Conservation (phyloP, 2,113 vertebrate species). For the Glaucidium brasilianum region DNA sequence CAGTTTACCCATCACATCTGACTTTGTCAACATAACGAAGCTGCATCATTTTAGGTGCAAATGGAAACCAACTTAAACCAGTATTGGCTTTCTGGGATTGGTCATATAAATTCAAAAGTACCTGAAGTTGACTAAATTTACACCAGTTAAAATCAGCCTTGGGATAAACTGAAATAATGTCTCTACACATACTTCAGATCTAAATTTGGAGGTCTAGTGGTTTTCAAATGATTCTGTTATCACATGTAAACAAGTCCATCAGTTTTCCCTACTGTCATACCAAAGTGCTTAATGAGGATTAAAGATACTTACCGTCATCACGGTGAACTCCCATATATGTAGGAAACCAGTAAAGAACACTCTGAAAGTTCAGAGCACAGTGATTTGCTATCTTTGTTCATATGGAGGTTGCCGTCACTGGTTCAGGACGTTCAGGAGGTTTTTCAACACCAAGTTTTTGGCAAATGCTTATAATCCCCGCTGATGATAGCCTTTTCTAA, state of each 20-base stretch:
- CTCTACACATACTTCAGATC: not conserved
- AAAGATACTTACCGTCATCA: not conserved
- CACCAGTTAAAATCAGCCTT: not conserved
- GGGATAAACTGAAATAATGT: not conserved
- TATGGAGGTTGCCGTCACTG: not conserved
- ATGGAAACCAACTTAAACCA: not conserved
- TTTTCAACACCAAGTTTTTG: not conserved
- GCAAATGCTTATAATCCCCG: not conserved
- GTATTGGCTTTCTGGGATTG: not conserved
- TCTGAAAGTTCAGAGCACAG: not conserved
- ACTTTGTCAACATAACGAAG: not conserved
- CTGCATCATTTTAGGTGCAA: not conserved
- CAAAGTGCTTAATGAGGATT: not conserved
- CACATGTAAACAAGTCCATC: not conserved
- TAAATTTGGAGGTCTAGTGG: slow-evolving; percentile 7
- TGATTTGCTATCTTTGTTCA: not conserved
- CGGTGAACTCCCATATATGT: not conserved
- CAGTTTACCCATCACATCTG: not conserved
- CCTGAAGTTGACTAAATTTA: not conserved
- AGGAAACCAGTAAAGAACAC: not conserved
- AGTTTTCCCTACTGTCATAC: slow-evolving; percentile 18
- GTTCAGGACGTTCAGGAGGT: not conserved
- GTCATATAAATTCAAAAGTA: not conserved
- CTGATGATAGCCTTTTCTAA: not conserved
- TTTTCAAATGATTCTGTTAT: not conserved